These are phyloP conservation scores for Eurytoma californica DNA, from an alignment of 2,888 invertebrate genomes.

Conservation along the genomic window DNA sequence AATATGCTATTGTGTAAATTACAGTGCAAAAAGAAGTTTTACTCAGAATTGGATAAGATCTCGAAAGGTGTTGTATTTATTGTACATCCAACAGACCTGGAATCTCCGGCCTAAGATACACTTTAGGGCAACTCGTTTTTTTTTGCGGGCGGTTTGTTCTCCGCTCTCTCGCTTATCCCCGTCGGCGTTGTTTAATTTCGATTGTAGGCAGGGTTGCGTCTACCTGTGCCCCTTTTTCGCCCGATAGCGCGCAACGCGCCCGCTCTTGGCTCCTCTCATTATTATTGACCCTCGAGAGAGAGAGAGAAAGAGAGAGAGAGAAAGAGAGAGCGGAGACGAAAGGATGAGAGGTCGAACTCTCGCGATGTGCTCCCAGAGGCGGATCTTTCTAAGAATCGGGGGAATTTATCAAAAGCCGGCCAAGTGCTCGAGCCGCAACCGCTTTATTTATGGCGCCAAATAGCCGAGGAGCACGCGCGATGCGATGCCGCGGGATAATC, in stretches of 20 bases:
- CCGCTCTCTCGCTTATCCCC: neutral
- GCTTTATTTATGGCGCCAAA: constrained; percentile 8
- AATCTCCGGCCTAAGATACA: neutral
- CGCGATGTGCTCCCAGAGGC: too few species aligned
- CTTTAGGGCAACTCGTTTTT: constrained; percentile 1
- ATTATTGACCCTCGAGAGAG: constrained; percentile 18
- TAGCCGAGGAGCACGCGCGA: constrained; percentile 22
- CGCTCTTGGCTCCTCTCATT: constrained; percentile 8
- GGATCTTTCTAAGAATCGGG: too few species aligned
- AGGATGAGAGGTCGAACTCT: constrained; percentile 13
- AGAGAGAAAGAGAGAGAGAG: neutral
- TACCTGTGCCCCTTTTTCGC: constrained; percentile 3
- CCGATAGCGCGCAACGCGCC: constrained; percentile 3
- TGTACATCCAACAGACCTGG: neutral
- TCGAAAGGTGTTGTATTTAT: neutral
- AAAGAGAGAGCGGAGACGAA: neutral
- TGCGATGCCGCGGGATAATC: neutral
- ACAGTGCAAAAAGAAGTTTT: too few species aligned
- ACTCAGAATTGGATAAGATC: too few species aligned
- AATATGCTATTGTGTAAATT: too few species aligned
- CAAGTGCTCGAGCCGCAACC: neutral
- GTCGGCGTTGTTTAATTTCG: constrained; percentile 36
- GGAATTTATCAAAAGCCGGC: neutral
- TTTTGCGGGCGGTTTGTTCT: constrained; percentile 8
- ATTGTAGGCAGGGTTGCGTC: neutral